Evolutionary conservation across 2,113 vertebrate genomes (phyloP).

Genomic region (Carassius auratus): DNA sequence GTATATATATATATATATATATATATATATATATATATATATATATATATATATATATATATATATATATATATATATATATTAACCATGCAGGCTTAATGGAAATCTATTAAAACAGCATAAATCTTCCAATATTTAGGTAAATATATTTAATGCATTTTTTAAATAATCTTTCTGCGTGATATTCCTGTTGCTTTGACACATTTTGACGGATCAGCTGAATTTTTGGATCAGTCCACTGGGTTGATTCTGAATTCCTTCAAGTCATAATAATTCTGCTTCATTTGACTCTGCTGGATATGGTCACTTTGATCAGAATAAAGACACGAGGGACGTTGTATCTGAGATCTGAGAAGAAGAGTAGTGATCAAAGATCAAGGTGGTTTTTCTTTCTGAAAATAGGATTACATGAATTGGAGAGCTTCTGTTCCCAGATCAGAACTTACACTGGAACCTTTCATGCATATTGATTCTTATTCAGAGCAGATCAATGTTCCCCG

Average conservation of each 20-base stretch:
- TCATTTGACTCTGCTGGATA: background rate
- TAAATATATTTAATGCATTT: background rate
- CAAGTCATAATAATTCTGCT: background rate
- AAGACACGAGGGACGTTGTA: background rate
- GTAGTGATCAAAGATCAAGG: background rate
- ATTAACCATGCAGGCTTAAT: background rate
- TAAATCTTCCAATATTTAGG: conserved; percentile 7
- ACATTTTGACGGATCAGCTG: background rate
- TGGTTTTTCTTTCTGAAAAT: background rate
- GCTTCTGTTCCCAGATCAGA: conserved; percentile 7
- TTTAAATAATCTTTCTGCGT: background rate
- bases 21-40: too few species aligned
- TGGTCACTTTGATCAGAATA: background rate
- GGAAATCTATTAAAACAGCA: background rate
- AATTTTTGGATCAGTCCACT: background rate
- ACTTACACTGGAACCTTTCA: background rate
- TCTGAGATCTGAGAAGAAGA: background rate
- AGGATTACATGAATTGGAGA: conserved; percentile 4
- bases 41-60: too few species aligned
- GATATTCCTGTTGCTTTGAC: background rate
- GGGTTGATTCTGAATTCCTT: background rate
- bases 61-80: too few species aligned
- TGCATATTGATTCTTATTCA: conserved; percentile 21
- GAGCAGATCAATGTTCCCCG: conserved; percentile 23
- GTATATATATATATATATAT: too few species aligned